phyloP scores from a whole-genome alignment of 1,140 invertebrate species.

The Sipha flava region DNA sequence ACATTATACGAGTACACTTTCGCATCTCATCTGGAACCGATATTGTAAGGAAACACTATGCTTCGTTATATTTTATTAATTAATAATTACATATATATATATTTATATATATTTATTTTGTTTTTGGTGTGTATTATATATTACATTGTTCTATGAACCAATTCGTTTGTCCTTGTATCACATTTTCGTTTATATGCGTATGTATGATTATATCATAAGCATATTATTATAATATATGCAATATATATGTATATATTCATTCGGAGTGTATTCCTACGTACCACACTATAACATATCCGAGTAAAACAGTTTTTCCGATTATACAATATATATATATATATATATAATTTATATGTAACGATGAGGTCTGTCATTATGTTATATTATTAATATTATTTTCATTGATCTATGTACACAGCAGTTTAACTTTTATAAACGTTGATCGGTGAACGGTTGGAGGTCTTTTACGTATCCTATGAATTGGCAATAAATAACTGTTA shows the following conservation, averaged over 20 bases:
- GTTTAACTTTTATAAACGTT: neutral
- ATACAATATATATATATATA: neutral
- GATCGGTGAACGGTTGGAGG: conserved; percentile 10
- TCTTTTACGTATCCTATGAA: conserved; percentile 15
- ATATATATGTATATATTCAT: neutral
- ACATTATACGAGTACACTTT: too few species aligned
- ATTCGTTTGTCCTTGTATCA: neutral
- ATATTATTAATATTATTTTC: neutral
- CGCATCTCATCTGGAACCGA: too few species aligned
- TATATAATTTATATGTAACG: too few species aligned
- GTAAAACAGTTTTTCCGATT: too few species aligned
- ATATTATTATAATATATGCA: neutral
- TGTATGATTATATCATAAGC: neutral
- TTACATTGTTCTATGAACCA: neutral
- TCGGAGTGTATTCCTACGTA: too few species aligned
- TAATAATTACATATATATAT: too few species aligned
- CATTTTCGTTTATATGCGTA: neutral
- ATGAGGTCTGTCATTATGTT: neutral
- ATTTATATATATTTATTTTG: neutral
- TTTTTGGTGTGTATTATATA: neutral
- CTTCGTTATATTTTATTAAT: neutral
- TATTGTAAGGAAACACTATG: neutral
- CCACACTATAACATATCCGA: too few species aligned
- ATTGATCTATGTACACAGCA: neutral
- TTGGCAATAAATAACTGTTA: neutral